Conservation (phyloP, 23 tunicate species). For the Halocynthia roretzi region DNA sequence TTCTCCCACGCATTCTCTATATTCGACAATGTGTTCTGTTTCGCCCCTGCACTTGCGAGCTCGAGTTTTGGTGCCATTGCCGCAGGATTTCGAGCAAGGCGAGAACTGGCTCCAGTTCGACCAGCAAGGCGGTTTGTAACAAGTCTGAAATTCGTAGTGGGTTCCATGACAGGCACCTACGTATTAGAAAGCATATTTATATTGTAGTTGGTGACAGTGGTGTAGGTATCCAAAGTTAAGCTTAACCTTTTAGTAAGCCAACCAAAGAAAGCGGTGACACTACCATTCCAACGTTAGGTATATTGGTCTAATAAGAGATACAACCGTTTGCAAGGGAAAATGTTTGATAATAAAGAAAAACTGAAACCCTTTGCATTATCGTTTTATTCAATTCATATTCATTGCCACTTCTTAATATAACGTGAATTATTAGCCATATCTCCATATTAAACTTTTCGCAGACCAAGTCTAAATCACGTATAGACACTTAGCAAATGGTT, state of each 20-base stretch:
- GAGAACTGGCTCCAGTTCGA: conserved; percentile 14
- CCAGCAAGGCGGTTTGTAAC: conserved; percentile 16
- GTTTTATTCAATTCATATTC: too few species aligned
- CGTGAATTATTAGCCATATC: too few species aligned
- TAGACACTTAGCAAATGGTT: too few species aligned
- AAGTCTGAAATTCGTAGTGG: background rate
- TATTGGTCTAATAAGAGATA: too few species aligned
- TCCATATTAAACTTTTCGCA: too few species aligned
- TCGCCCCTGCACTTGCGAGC: conserved; percentile 8
- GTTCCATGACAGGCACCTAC: conserved; percentile 18
- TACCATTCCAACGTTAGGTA: too few species aligned
- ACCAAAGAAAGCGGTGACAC: too few species aligned
- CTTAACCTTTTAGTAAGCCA: too few species aligned
- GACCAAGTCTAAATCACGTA: background rate
- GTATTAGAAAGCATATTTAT: background rate
- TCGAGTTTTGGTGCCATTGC: conserved; percentile 3
- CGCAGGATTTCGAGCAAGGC: conserved; percentile 23
- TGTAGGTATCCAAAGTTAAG: background rate
- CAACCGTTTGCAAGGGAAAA: too few species aligned
- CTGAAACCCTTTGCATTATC: too few species aligned
- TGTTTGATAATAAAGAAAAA: too few species aligned
- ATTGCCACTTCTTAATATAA: too few species aligned
- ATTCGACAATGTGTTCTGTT: background rate
- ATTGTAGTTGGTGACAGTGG: background rate
- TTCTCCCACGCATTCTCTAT: background rate